Evolutionary conservation across 2,797 vertebrate species (phyloP), one percentile per base, ranked within the genome.

Genomic region (Tragelaphus eurycerus): DNA sequence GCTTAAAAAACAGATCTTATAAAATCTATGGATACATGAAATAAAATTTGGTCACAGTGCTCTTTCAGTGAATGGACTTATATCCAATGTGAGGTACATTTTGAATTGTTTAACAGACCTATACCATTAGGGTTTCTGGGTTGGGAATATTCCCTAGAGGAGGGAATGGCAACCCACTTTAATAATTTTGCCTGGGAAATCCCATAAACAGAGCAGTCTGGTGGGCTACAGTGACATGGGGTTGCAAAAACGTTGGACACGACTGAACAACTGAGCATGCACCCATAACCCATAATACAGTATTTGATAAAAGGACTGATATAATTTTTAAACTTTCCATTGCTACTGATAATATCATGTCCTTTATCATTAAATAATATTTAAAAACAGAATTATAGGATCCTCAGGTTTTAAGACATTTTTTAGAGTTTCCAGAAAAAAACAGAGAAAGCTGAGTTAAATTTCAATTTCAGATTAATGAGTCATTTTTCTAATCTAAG

Each of bases 351-450:
- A 85, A 85, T 88, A 67, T 55, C 78, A 29, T 59, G 9, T 67
- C 12, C 12, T 88, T 88, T 89, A 76, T 92, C 89, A 34, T 55
- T 91, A 91, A 93, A 48, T 55, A n/a, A 46, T 81, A 46, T 60
- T 95, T 84, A 93, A 86, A 93, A 62, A 74, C 31, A 86, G 27
- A 88, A 88, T 78, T 96, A 57, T 52, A 78, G 14, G 92, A 38
- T 57, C 25, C 74, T 94, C 9, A 82, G 29, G 29, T 29, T 94
- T 27, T 57, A 29, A 62, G 38, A 38, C 6, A 71, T 85, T 52
- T 59, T 95, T 59, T 34, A 85, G 25, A 23, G 10, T 85, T 95
- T 62, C 14, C 31, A 94, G 15, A 71, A 6, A 81, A 76, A 88
- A 86, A 52, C 50, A 87, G 1, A 94, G 2, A 25, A 86, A 95